Evolutionary conservation across 2,113 vertebrate species (phyloP).

Genomic region (Anser brachyrhynchus): DNA sequence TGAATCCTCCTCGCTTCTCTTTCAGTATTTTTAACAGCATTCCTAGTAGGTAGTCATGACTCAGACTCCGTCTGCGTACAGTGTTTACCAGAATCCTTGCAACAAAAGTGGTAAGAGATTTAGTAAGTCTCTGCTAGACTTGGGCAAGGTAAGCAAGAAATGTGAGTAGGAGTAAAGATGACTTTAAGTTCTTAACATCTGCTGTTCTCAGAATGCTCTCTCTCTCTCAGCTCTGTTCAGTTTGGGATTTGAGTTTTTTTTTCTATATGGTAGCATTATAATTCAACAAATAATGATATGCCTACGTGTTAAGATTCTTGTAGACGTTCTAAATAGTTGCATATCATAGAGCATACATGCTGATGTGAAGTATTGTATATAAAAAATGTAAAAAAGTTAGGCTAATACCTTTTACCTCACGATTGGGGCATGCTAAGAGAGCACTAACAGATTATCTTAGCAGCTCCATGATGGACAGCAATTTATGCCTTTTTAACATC

Average conservation of each 20-base stretch:
- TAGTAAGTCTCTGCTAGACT: constrained; percentile 4
- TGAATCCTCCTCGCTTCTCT: not conserved
- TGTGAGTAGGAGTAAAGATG: not conserved
- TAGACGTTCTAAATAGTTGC: not conserved
- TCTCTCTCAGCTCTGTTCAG: not conserved
- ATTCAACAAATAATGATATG: too few relatives aligned
- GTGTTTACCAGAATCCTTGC: constrained; percentile 67
- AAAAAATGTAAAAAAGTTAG: not conserved
- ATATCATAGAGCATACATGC: not conserved
- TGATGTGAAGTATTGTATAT: not conserved
- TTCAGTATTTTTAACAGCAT: not conserved
- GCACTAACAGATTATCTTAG: not conserved
- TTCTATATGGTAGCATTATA: not conserved
- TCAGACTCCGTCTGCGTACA: constrained; percentile 10
- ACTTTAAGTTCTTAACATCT: not conserved
- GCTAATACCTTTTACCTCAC: not conserved
- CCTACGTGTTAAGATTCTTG: not conserved
- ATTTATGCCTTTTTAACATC: not conserved
- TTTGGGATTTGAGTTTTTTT: not conserved
- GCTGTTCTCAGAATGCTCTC: not conserved
- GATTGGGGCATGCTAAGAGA: not conserved
- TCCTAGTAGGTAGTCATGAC: constrained; percentile 20
- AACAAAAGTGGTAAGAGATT: constrained; percentile 30
- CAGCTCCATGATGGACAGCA: not conserved
- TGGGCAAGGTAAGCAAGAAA: constrained; percentile 35